These are phyloP conservation scores for Lagorchestes hirsutus DNA, from an alignment of 2,797 vertebrate genomes.

Conservation along the genomic window DNA sequence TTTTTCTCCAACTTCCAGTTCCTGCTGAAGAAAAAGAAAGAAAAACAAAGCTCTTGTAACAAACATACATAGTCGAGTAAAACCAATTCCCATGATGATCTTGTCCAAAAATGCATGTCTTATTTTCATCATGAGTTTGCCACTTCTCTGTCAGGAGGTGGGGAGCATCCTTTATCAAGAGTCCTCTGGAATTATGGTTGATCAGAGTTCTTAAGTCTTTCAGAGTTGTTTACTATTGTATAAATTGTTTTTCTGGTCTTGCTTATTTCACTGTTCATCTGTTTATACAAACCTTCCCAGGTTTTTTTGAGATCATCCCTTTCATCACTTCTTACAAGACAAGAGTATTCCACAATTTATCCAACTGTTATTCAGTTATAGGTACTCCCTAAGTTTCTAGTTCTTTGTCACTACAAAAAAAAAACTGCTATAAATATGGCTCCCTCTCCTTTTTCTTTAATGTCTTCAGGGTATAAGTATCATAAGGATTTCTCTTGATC, in stretches of 20 bases:
- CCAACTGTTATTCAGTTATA: not conserved
- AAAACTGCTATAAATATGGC: not conserved
- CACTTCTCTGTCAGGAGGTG: not conserved
- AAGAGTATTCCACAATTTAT: not conserved
- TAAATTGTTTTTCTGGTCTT: not conserved
- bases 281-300: not conserved
- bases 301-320: not conserved
- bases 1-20: not conserved
- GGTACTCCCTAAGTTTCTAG: not conserved
- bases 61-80: not conserved
- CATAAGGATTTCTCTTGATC: not conserved
- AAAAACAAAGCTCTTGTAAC: not conserved
- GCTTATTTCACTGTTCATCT: not conserved
- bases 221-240: not conserved
- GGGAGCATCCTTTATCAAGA: not conserved
- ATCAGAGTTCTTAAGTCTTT: not conserved
- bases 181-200: not conserved
- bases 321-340: not conserved
- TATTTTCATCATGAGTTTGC: not conserved
- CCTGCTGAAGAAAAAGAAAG: not conserved
- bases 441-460: not conserved
- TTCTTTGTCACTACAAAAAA: not conserved
- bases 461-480: not conserved
- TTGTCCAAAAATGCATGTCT: not conserved
- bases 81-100: not conserved